Evolutionary conservation across 2,113 vertebrate genomes (phyloP).

Genomic region (Calypte anna): DNA sequence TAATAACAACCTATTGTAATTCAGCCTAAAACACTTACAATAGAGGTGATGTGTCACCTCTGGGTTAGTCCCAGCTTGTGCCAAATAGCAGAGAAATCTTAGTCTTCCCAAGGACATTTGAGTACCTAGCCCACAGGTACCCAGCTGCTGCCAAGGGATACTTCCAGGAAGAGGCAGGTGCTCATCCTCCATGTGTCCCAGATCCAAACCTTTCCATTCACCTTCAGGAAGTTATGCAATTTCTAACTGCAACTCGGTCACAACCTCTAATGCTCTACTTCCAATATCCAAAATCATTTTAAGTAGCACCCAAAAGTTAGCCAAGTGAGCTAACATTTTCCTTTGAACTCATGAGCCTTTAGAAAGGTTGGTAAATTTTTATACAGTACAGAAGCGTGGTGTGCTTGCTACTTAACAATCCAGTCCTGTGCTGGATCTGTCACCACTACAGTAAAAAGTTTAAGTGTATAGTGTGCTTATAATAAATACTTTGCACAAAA

Average conservation of each 20-base stretch:
- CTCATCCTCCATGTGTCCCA: neutral
- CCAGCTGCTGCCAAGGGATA: neutral
- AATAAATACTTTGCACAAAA: slow-evolving; percentile 80
- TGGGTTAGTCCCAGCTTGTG: neutral
- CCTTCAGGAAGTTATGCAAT: neutral
- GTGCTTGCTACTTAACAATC: slow-evolving; percentile 71
- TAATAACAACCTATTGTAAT: neutral
- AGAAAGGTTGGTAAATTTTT: slow-evolving; percentile 62
- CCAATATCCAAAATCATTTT: neutral
- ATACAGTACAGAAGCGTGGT: slow-evolving; percentile 44
- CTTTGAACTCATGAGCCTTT: slow-evolving; percentile 65
- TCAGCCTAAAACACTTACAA: neutral
- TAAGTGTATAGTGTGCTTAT: slow-evolving; percentile 73
- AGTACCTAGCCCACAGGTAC: neutral
- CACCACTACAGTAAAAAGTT: slow-evolving; percentile 79
- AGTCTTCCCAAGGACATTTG: neutral
- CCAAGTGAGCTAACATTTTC: slow-evolving; percentile 73
- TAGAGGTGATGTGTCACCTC: neutral
- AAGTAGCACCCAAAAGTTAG: slow-evolving; percentile 43
- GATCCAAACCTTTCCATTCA: neutral
- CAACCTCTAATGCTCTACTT: neutral
- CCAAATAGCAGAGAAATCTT: neutral
- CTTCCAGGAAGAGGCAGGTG: rapidly evolving
- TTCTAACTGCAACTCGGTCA: neutral
- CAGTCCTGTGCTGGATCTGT: slow-evolving; percentile 80